Conservation (phyloP, 2,113 vertebrate genomes). For the Carettochelys insculpta region DNA sequence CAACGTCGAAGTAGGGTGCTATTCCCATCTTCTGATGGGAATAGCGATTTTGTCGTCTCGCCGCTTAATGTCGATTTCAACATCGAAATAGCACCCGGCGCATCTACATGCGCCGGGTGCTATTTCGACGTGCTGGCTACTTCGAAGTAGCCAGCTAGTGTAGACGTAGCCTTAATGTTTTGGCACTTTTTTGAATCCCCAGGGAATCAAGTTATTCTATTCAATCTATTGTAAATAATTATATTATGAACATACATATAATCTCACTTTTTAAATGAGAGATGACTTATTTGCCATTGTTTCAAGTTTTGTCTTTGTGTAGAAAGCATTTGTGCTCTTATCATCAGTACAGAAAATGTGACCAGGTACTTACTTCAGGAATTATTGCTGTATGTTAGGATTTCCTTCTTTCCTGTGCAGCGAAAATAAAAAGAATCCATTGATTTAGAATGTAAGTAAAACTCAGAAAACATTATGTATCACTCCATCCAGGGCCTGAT, state of each 20-base stretch:
- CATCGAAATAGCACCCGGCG: too few species aligned
- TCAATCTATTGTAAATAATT: background rate
- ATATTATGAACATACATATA: background rate
- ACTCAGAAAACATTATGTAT: background rate
- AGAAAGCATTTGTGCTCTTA: fast-evolving
- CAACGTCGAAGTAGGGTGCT: too few species aligned
- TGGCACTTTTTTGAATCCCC: background rate
- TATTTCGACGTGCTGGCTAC: too few species aligned
- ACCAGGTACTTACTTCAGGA: background rate
- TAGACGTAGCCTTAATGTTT: too few species aligned
- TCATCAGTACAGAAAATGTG: fast-evolving
- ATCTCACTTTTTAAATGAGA: background rate
- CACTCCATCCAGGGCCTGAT: fast-evolving
- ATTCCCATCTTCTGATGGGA: too few species aligned
- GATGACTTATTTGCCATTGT: background rate
- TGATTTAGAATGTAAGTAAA: background rate
- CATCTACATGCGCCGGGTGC: too few species aligned
- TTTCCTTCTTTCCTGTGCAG: background rate
- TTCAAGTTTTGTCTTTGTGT: background rate
- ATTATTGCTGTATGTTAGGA: background rate
- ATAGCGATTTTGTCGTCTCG: too few species aligned
- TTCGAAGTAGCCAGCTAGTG: too few species aligned
- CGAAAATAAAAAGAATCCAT: background rate
- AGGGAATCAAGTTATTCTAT: background rate
- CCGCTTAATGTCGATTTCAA: too few species aligned